These are phyloP conservation scores for Pseudomyrmex pallidus DNA, from an alignment of 1,140 invertebrate species.

Conservation along the genomic window DNA sequence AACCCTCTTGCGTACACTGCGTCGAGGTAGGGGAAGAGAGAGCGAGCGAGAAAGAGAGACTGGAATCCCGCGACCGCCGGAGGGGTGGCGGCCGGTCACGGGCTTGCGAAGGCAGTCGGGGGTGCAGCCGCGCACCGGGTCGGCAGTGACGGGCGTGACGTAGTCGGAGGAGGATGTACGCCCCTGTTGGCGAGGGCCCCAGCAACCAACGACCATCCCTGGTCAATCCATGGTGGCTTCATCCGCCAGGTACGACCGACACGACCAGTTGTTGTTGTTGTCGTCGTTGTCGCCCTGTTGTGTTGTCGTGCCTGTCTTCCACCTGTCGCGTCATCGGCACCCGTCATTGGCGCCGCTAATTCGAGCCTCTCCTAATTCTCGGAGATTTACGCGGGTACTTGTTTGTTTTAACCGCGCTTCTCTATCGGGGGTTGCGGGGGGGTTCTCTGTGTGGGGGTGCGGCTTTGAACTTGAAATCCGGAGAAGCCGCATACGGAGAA, in stretches of 20 bases:
- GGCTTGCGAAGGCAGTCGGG: conserved; percentile 72
- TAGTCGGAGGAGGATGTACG: conserved; percentile 84
- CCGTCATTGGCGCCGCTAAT: background rate
- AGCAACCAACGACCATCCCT: conserved; percentile 83
- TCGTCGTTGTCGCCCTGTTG: conserved; percentile 25
- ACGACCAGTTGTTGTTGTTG: conserved; percentile 37
- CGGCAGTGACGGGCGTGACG: conserved; percentile 84
- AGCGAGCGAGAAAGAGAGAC: conserved; percentile 25
- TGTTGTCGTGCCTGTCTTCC: conserved; percentile 11
- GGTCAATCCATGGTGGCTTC: conserved; percentile 84
- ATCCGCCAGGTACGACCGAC: conserved; percentile 81
- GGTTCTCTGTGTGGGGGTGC: background rate
- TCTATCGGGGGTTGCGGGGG: background rate
- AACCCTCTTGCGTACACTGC: conserved; percentile 78
- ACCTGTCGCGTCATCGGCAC: conserved; percentile 30
- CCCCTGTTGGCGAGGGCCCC: conserved; percentile 83
- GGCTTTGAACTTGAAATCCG: conserved; percentile 46
- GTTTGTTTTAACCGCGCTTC: conserved; percentile 46
- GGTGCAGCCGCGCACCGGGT: conserved; percentile 76
- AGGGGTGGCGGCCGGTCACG: conserved; percentile 76
- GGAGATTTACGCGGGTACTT: background rate
- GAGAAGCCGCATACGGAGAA: background rate
- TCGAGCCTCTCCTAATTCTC: background rate
- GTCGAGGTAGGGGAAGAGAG: conserved; percentile 76
- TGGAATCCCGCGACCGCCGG: conserved; percentile 70